Evolutionary conservation across 2,113 vertebrate species (phyloP).

Genomic region (Enhydra lutris): DNA sequence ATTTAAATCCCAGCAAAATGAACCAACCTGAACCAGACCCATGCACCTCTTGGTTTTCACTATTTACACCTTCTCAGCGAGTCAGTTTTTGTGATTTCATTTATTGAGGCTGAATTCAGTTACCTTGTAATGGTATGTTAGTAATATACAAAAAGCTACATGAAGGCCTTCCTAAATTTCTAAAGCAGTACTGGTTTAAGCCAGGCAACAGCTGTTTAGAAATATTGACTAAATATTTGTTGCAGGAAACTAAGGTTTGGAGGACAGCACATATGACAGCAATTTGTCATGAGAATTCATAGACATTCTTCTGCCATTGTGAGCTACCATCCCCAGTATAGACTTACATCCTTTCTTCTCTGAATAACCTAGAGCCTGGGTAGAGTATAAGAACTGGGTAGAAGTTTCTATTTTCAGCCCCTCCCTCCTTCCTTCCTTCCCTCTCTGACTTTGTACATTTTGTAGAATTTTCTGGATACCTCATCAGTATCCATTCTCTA

Average conservation of each 20-base stretch:
- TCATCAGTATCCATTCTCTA: background rate
- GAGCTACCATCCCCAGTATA: background rate
- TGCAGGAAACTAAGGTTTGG: background rate
- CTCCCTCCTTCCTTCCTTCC: background rate
- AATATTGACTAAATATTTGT: background rate
- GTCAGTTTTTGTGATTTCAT: background rate
- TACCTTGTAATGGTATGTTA: background rate
- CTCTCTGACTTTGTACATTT: background rate
- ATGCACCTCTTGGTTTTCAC: background rate
- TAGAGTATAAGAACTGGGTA: background rate
- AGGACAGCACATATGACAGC: background rate
- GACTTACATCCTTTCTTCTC: background rate
- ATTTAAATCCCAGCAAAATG: background rate
- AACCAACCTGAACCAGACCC: background rate
- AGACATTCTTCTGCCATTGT: background rate
- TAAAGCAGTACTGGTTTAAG: background rate
- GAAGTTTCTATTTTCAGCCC: background rate
- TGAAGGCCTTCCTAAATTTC: background rate
- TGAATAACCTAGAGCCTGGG: background rate
- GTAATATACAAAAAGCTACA: background rate
- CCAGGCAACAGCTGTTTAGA: background rate
- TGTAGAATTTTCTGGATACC: background rate
- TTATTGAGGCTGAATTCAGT: background rate
- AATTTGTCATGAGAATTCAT: background rate
- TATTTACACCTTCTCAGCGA: background rate